These are phyloP conservation scores for Caenorhabditis parvicauda DNA, from an alignment of 2,888 invertebrate species.

Conservation along the genomic window DNA sequence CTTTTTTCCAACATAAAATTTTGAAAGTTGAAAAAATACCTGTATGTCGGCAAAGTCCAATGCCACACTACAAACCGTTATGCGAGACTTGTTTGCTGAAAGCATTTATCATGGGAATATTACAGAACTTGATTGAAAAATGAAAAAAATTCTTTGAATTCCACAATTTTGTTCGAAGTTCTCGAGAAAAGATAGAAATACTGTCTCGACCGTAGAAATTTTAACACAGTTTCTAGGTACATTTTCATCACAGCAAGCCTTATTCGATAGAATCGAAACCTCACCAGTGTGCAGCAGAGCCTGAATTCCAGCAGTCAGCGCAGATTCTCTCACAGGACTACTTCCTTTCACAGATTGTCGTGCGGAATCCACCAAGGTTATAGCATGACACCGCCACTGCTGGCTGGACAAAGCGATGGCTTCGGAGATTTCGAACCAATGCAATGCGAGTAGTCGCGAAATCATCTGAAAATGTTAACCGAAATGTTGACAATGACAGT, in stretches of 20 bases:
- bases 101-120: no score
- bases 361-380: slow-evolving; percentile 62
- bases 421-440: slow-evolving; percentile 17
- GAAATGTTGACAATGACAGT: slow-evolving; percentile 12
- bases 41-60: slow-evolving; percentile 11
- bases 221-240: no score
- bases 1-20: no score
- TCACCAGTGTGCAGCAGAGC: background rate
- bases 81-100: no score
- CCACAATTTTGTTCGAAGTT: no score
- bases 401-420: slow-evolving; percentile 18
- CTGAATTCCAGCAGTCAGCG: background rate
- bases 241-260: no score
- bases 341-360: slow-evolving; percentile 59
- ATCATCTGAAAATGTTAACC: slow-evolving; percentile 63
- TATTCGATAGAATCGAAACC: background rate
- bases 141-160: no score
- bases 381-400: slow-evolving; percentile 30
- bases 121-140: no score
- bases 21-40: background rate
- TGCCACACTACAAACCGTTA: no score
- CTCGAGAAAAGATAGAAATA: no score
- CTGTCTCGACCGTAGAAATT: no score
- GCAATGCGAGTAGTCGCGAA: background rate
- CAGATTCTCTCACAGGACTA: background rate